phyloP scores from a whole-genome alignment of 1,140 invertebrate species.

The Cydia strobilella region DNA sequence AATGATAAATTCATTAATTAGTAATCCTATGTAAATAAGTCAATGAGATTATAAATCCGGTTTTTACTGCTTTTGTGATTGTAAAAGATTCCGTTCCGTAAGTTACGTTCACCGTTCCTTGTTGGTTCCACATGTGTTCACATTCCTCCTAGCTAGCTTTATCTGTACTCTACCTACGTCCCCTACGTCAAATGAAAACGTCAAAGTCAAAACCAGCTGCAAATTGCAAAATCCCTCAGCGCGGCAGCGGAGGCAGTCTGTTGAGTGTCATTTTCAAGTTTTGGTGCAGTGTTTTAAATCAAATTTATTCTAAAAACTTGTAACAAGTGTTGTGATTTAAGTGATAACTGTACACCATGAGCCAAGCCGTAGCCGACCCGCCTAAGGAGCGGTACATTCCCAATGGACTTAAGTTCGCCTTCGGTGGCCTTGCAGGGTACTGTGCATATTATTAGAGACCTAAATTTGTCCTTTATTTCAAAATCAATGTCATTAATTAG shows the following conservation, averaged over 20 bases:
- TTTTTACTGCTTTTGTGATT: no score
- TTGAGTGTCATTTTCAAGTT: constrained; percentile 8
- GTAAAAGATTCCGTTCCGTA: no score
- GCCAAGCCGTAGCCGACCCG: constrained; percentile 45
- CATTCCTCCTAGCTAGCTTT: background rate
- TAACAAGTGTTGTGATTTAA: constrained; percentile 24
- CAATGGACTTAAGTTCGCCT: constrained; percentile 84
- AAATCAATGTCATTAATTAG: constrained; percentile 49
- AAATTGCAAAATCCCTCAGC: background rate
- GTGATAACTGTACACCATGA: constrained; percentile 43
- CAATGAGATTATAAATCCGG: no score
- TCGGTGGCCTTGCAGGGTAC: constrained; percentile 86
- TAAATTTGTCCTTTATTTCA: constrained; percentile 45
- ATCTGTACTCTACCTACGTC: background rate
- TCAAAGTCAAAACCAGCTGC: constrained; percentile 28
- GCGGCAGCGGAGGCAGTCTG: background rate
- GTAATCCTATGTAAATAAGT: no score
- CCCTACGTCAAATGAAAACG: background rate
- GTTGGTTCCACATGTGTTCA: background rate
- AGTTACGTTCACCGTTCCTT: no score
- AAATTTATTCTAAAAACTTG: constrained; percentile 24
- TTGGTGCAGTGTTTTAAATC: constrained; percentile 10
- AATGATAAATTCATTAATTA: no score
- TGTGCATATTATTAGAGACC: constrained; percentile 60
- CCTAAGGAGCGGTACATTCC: constrained; percentile 78